Conservation (phyloP, 2,797 vertebrate genomes). For the Periophthalmus magnuspinnatus region DNA sequence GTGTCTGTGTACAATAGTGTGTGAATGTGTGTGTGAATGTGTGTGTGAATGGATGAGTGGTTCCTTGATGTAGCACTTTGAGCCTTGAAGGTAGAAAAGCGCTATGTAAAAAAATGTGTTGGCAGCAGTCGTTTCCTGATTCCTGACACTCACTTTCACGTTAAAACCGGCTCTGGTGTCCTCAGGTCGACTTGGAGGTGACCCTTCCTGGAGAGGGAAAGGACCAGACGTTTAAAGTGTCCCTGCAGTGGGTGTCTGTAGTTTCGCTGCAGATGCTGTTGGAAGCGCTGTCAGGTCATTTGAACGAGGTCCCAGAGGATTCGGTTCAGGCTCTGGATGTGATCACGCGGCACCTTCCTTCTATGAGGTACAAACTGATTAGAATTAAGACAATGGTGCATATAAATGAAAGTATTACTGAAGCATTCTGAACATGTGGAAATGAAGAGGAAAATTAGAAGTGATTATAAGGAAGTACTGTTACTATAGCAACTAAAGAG, state of each 20-base stretch:
- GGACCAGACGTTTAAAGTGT: conserved; percentile 98
- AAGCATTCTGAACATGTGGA: not conserved
- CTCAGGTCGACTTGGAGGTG: conserved; percentile 98
- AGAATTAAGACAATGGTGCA: not conserved
- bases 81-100: too few species aligned
- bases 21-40: too few species aligned
- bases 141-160: too few species aligned
- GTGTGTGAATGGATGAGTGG: too few species aligned
- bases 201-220: conserved; percentile 97
- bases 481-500: too few species aligned
- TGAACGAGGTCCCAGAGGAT: conserved; percentile 96
- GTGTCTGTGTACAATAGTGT: too few species aligned
- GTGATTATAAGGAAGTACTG: too few species aligned
- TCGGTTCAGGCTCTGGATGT: conserved; percentile 97
- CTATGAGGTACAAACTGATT: conserved; percentile 85
- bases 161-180: not conserved
- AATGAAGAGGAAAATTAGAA: not conserved
- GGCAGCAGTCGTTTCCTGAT: too few species aligned
- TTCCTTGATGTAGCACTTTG: too few species aligned
- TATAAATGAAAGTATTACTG: not conserved
- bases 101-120: too few species aligned
- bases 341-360: conserved; percentile 96
- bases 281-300: conserved; percentile 93
- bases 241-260: conserved; percentile 97
- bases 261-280: conserved; percentile 96